phyloP scores from a whole-genome alignment of 2,888 invertebrate species.

The Drosophila colorata region DNA sequence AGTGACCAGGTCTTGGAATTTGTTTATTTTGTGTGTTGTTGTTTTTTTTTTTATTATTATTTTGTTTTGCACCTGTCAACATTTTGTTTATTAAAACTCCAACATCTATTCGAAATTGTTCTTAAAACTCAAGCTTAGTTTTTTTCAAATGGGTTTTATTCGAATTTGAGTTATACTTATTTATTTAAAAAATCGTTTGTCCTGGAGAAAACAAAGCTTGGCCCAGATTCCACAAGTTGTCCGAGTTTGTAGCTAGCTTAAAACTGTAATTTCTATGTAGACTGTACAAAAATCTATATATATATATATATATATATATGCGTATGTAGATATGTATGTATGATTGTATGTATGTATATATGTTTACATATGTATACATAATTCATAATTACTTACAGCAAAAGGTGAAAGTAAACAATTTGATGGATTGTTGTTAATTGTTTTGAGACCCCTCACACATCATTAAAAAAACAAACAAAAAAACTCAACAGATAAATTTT shows the following conservation, averaged over 20 bases:
- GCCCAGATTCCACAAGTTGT: slow-evolving; percentile 20
- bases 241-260: slow-evolving; percentile 47
- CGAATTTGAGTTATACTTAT: slow-evolving; percentile 19
- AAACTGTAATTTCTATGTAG: slow-evolving; percentile 38
- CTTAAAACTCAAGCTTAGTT: slow-evolving; percentile 14
- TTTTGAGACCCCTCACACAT: slow-evolving; percentile 54
- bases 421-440: slow-evolving; percentile 78
- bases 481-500: slow-evolving; percentile 20
- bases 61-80: background rate
- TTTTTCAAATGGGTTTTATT: slow-evolving; percentile 19
- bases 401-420: slow-evolving; percentile 83
- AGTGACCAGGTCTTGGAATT: slow-evolving; percentile 5
- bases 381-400: slow-evolving; percentile 66
- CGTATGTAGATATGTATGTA: slow-evolving; percentile 17
- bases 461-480: slow-evolving; percentile 6
- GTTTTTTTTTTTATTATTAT: background rate
- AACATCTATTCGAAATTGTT: background rate
- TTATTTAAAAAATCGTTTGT: slow-evolving; percentile 27
- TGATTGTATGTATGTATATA: slow-evolving; percentile 39
- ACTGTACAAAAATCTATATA: slow-evolving; percentile 26
- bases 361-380: slow-evolving; percentile 49
- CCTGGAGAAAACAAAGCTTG: slow-evolving; percentile 15
- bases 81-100: slow-evolving; percentile 4
- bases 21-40: slow-evolving; percentile 3
- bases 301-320: slow-evolving; percentile 11